phyloP scores from a whole-genome alignment of 2,888 invertebrate genomes.

The Scaptodrosophila latifasciaeformis region DNA sequence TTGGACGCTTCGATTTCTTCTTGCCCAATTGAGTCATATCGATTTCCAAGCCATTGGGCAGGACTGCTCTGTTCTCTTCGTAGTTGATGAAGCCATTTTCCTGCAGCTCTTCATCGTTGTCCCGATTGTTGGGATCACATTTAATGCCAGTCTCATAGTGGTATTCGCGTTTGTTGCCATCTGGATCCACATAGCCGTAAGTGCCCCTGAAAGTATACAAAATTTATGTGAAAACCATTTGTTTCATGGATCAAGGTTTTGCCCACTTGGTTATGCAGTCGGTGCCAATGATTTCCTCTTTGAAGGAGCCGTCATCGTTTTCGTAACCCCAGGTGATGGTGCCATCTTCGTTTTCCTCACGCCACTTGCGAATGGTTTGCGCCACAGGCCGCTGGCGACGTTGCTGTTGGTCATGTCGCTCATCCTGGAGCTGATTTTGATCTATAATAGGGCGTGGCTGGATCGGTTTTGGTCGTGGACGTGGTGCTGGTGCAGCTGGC shows the following conservation, averaged over 20 bases:
- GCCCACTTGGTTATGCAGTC: conserved; percentile 81
- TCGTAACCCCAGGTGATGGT: conserved; percentile 93
- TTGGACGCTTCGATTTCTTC: conserved; percentile 81
- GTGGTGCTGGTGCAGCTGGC: conserved; percentile 67
- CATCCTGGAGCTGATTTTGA: conserved; percentile 69
- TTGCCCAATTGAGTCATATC: conserved; percentile 83
- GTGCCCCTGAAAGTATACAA: conserved; percentile 78
- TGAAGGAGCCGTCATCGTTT: conserved; percentile 90
- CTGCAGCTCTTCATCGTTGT: conserved; percentile 76
- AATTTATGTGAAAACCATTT: neutral
- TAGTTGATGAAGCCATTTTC: conserved; percentile 83
- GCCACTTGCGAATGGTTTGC: conserved; percentile 82
- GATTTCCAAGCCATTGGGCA: conserved; percentile 83
- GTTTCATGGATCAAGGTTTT: neutral
- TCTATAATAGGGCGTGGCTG: conserved; percentile 71
- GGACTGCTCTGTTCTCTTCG: conserved; percentile 83
- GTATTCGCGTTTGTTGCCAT: conserved; percentile 87
- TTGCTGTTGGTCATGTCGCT: conserved; percentile 48
- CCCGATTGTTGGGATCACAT: conserved; percentile 76
- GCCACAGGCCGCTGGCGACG: conserved; percentile 81
- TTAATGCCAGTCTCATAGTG: conserved; percentile 87
- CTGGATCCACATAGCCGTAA: conserved; percentile 90
- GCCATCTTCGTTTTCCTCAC: conserved; percentile 84
- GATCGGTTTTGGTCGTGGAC: conserved; percentile 67
- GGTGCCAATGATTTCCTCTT: conserved; percentile 87